Evolutionary conservation across 2,888 invertebrate genomes (phyloP).

Genomic region (Napeogenes inachia): DNA sequence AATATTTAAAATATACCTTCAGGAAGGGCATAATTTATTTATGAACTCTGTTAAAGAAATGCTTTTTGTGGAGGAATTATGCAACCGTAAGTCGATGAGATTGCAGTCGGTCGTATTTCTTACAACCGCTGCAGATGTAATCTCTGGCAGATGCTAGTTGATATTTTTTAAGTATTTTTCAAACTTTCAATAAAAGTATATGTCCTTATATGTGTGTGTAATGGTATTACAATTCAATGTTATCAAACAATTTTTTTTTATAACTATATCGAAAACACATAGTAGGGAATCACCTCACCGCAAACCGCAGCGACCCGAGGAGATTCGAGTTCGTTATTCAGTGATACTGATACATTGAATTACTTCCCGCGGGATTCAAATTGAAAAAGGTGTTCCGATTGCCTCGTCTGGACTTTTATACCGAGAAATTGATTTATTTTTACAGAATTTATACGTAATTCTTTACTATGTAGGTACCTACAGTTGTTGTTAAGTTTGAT

Average conservation of each 20-base stretch:
- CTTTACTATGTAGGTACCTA: too few relatives aligned
- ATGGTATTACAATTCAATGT: background rate
- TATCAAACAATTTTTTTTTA: background rate
- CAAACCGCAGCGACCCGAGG: conserved; percentile 27
- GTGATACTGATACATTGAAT: conserved; percentile 33
- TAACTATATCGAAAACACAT: conserved; percentile 16
- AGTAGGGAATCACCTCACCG: conserved; percentile 20
- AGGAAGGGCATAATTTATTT: too few relatives aligned
- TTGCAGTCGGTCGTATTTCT: conserved; percentile 6
- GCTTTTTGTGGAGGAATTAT: too few relatives aligned
- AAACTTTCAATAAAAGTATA: too few relatives aligned
- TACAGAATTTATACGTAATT: background rate
- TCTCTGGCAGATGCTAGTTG: too few relatives aligned
- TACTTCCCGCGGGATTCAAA: conserved; percentile 20
- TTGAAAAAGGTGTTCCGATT: conserved; percentile 11
- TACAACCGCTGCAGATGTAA: conserved; percentile 8
- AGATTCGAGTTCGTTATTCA: conserved; percentile 29
- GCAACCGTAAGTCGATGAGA: background rate
- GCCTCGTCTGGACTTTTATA: conserved; percentile 1
- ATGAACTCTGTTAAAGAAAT: too few relatives aligned
- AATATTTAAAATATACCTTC: too few relatives aligned
- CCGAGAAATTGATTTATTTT: conserved; percentile 8
- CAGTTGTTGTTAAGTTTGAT: too few relatives aligned
- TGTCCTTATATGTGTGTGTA: too few relatives aligned
- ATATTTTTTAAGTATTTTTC: too few relatives aligned